These are phyloP conservation scores for Anas platyrhynchos DNA, from an alignment of 2,113 vertebrate species.

Conservation along the genomic window DNA sequence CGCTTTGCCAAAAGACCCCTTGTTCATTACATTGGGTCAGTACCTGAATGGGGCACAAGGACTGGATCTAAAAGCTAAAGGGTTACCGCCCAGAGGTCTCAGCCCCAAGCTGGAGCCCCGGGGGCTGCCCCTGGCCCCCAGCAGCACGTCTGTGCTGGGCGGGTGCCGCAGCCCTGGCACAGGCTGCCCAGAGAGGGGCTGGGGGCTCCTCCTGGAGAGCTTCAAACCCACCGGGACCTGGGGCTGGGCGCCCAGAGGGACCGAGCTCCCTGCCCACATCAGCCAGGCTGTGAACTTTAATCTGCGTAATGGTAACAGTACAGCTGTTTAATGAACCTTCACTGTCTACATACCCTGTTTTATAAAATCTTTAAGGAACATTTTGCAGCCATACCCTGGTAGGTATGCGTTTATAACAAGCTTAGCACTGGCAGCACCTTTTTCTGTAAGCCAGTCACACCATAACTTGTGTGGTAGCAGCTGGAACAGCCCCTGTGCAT, in stretches of 20 bases:
- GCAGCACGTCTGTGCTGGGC: neutral
- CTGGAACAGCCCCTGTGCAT: neutral
- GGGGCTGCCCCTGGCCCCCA: neutral
- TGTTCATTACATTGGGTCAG: fast-evolving
- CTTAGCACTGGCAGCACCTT: neutral
- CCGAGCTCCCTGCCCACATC: no score
- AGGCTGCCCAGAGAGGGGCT: neutral
- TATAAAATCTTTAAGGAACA: neutral
- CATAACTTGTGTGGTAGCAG: neutral
- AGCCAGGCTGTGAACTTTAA: no score
- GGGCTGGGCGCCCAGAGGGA: neutral
- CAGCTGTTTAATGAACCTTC: neutral
- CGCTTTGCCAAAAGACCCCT: neutral
- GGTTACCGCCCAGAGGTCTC: neutral
- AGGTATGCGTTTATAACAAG: fast-evolving
- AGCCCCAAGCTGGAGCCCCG: neutral
- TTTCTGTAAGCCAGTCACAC: fast-evolving
- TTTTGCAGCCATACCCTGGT: neutral
- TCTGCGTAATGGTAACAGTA: fast-evolving
- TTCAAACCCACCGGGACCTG: neutral
- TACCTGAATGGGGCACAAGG: fast-evolving
- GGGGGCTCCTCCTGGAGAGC: neutral
- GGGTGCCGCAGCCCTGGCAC: no score
- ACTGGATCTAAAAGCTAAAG: no score
- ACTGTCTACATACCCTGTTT: fast-evolving